Percentiles rank a stretch among this genome's conserved stretches.
Conservation (phyloP, 2,797 vertebrate species). For the Streptopelia turtur region DNA sequence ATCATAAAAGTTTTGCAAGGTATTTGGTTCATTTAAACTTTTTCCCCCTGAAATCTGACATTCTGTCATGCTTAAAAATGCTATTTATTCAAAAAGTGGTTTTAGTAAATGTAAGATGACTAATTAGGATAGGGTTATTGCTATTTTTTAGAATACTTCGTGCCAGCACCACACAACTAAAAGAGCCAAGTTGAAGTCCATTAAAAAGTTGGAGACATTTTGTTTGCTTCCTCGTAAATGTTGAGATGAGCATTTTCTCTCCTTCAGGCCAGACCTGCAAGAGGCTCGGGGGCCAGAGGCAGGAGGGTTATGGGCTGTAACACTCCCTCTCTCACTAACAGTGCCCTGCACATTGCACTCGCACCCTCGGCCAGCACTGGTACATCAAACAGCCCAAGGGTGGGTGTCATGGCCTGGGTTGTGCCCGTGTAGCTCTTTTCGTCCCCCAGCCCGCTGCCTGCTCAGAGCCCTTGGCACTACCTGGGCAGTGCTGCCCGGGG, state of each 20-base stretch:
- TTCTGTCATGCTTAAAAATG: neutral
- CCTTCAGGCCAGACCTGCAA: fast-evolving
- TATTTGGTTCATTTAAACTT: neutral
- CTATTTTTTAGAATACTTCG: neutral
- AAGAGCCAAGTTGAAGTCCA: neutral
- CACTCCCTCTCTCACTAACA: fast-evolving
- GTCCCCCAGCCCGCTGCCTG: neutral
- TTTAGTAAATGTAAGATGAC: neutral
- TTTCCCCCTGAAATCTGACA: neutral
- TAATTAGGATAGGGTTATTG: neutral
- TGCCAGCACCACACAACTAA: neutral
- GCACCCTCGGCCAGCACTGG: neutral
- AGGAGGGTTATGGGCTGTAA: neutral
- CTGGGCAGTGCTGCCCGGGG: fast-evolving
- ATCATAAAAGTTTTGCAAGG: conserved; percentile 6
- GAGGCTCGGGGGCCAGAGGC: fast-evolving
- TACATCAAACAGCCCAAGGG: neutral
- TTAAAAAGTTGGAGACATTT: neutral
- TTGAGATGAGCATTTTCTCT: neutral
- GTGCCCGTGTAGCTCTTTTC: neutral
- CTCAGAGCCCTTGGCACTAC: neutral
- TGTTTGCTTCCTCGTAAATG: neutral
- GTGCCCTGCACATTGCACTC: neutral
- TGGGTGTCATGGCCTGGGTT: fast-evolving
- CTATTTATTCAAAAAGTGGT: neutral